A percentile compares a stretch with the other conserved stretches of the same genome.
phyloP scores from a whole-genome alignment of 2,888 invertebrate species.

The Melanostoma mellinum region DNA sequence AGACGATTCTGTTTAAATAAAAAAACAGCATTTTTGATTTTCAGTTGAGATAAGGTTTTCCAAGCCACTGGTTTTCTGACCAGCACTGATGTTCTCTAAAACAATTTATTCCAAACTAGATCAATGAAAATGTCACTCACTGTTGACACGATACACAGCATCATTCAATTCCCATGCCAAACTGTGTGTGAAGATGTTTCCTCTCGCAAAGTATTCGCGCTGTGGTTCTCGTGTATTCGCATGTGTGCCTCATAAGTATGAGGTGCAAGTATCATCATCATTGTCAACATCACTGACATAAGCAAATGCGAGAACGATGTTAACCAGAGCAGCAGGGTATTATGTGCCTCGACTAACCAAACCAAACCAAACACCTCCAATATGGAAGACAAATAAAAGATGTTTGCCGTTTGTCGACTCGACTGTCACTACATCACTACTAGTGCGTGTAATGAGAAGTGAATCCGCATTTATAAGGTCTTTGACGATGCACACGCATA shows the following conservation, averaged over 20 bases:
- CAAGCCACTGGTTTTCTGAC: too few species aligned
- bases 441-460: conserved; percentile 71
- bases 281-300: conserved; percentile 66
- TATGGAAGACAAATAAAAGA: conserved; percentile 46
- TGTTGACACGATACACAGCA: conserved; percentile 19
- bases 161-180: background rate
- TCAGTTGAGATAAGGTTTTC: background rate
- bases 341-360: conserved; percentile 12
- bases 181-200: conserved; percentile 27
- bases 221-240: conserved; percentile 21
- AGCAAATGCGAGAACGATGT: conserved; percentile 48
- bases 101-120: background rate
- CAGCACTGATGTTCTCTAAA: background rate
- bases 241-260: conserved; percentile 41
- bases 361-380: conserved; percentile 41
- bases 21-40: too few species aligned
- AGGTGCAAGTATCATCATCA: conserved; percentile 64
- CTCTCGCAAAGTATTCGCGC: conserved; percentile 21
- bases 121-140: conserved; percentile 29
- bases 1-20: background rate
- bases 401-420: conserved; percentile 52
- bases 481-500: conserved; percentile 53
- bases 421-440: conserved; percentile 65
- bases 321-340: conserved; percentile 43
- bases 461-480: conserved; percentile 70